These are phyloP conservation scores for Ips nitidus DNA, from an alignment of 1,140 invertebrate genomes.

Conservation along the genomic window DNA sequence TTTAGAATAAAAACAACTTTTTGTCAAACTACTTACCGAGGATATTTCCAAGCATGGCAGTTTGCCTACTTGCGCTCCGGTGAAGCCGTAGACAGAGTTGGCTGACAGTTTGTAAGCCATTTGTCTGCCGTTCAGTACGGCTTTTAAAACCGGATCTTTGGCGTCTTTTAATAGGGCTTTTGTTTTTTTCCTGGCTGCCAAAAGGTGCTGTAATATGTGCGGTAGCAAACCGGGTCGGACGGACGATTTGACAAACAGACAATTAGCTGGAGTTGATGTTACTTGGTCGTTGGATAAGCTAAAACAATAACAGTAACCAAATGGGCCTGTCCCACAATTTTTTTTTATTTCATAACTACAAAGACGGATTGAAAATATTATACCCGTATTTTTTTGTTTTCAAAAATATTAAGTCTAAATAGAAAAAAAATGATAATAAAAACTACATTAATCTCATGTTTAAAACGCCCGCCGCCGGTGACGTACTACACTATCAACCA, in stretches of 20 bases:
- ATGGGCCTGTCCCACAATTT: too few species aligned
- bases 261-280: conserved; percentile 89
- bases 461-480: too few species aligned
- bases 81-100: conserved; percentile 99
- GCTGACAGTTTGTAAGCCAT: conserved; percentile 98
- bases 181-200: conserved; percentile 90
- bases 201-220: conserved; percentile 92
- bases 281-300: conserved; percentile 69
- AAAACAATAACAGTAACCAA: conserved; percentile 40
- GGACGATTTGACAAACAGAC: conserved; percentile 86
- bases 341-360: too few species aligned
- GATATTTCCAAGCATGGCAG: conserved; percentile 98
- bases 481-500: too few species aligned
- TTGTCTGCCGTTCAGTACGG: conserved; percentile 95
- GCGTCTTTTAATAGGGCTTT: conserved; percentile 90
- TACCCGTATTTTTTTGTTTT: too few species aligned
- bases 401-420: too few species aligned
- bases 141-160: conserved; percentile 90
- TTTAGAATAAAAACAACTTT: too few species aligned
- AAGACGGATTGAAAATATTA: too few species aligned
- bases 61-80: conserved; percentile 98
- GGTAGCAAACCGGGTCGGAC: conserved; percentile 89
- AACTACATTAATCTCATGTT: too few species aligned
- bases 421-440: too few species aligned
- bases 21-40: conserved; percentile 61